A percentile compares a stretch with the other conserved stretches of the same genome.
Conservation (phyloP, 2,888 invertebrate species). For the Fragum sueziense region DNA sequence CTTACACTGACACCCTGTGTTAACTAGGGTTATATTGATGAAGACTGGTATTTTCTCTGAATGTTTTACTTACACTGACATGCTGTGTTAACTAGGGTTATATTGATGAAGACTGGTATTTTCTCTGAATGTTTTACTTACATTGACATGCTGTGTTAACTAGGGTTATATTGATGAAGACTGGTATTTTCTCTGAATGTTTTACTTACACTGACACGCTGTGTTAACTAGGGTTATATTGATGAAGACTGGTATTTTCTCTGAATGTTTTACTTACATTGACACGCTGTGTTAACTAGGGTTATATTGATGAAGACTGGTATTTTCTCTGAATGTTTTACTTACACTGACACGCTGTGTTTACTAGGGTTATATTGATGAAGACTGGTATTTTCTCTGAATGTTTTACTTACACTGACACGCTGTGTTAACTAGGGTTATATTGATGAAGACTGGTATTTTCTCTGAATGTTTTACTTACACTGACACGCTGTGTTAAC, state of each 20-base stretch:
- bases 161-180: conserved; percentile 84
- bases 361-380: conserved; percentile 84
- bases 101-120: conserved; percentile 84
- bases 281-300: conserved; percentile 83
- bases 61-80: conserved; percentile 85
- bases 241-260: conserved; percentile 84
- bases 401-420: conserved; percentile 85
- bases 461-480: conserved; percentile 84
- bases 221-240: conserved; percentile 84
- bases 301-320: conserved; percentile 84
- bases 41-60: conserved; percentile 84
- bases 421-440: conserved; percentile 83
- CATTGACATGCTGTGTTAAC: conserved; percentile 84
- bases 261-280: conserved; percentile 85
- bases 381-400: conserved; percentile 84
- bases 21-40: conserved; percentile 84
- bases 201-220: conserved; percentile 84
- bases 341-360: conserved; percentile 84
- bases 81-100: conserved; percentile 83
- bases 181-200: conserved; percentile 84
- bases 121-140: conserved; percentile 84
- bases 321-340: conserved; percentile 84
- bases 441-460: conserved; percentile 84
- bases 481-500: conserved; percentile 84
- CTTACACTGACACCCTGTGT: conserved; percentile 84